phyloP scores from a whole-genome alignment of 2,888 invertebrate species.

The Synanthedon tipuliformis region DNA sequence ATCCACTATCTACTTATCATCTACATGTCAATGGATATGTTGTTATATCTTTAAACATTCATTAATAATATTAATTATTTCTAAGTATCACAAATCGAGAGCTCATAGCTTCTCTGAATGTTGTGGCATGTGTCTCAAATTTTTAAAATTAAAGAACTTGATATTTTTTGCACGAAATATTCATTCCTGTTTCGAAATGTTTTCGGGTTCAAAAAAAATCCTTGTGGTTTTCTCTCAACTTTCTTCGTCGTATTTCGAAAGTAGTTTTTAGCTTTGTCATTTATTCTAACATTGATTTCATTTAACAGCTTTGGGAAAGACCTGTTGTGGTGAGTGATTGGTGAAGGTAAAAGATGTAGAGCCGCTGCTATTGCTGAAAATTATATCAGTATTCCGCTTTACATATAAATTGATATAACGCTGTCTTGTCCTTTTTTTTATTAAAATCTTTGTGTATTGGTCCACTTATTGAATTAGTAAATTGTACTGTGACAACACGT shows the following conservation, averaged over 20 bases:
- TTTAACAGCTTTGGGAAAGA: slow-evolving; percentile 69
- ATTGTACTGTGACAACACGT: slow-evolving; percentile 19
- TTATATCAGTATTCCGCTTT: slow-evolving; percentile 44
- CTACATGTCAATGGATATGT: not conserved
- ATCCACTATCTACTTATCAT: not conserved
- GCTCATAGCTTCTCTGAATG: slow-evolving; percentile 38
- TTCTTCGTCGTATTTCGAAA: not conserved
- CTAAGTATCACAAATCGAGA: slow-evolving; percentile 32
- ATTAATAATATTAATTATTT: slow-evolving; percentile 14
- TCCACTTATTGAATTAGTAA: slow-evolving; percentile 18
- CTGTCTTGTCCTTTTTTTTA: slow-evolving; percentile 27
- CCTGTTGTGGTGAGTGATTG: slow-evolving; percentile 65
- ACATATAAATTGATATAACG: slow-evolving; percentile 22
- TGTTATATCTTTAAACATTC: slow-evolving; percentile 6
- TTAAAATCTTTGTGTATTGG: slow-evolving; percentile 18
- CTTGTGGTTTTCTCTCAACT: slow-evolving; percentile 8
- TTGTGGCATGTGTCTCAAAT: slow-evolving; percentile 40
- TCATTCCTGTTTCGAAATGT: not conserved
- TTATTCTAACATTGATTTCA: slow-evolving; percentile 30
- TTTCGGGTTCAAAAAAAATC: not conserved
- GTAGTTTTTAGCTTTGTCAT: slow-evolving; percentile 5
- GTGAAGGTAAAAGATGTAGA: slow-evolving; percentile 55
- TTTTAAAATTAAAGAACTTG: slow-evolving; percentile 15
- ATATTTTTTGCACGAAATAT: slow-evolving; percentile 31
- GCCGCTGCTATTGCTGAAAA: slow-evolving; percentile 41